A percentile compares a stretch with the other conserved stretches of the same genome.
These are phyloP conservation scores for Drosophila pachea DNA, from an alignment of 1,140 invertebrate genomes.

Conservation along the genomic window DNA sequence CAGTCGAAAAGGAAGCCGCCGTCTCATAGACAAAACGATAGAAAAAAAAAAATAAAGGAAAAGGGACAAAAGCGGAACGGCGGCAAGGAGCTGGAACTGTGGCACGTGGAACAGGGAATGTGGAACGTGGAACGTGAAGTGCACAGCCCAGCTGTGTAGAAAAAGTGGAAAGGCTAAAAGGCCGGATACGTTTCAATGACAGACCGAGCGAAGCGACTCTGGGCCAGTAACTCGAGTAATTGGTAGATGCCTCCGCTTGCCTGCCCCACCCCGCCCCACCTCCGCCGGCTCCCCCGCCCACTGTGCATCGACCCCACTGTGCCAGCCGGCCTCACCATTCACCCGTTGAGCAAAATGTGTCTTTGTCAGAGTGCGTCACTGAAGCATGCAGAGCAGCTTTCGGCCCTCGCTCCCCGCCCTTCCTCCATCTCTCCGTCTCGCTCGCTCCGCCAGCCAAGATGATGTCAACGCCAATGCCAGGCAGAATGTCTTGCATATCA, in stretches of 20 bases:
- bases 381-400: slow-evolving; percentile 43
- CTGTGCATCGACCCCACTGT: too few species aligned
- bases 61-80: background rate
- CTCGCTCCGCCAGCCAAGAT: slow-evolving; percentile 10
- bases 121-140: background rate
- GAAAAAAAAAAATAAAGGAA: slow-evolving; percentile 29
- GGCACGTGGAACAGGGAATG: background rate
- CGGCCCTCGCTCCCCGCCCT: background rate
- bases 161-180: slow-evolving; percentile 19
- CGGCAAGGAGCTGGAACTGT: background rate
- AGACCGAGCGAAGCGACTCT: slow-evolving; percentile 29
- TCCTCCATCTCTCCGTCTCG: background rate
- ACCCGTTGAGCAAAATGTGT: slow-evolving; percentile 51
- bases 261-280: background rate
- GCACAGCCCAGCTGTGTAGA: background rate
- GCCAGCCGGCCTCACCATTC: background rate
- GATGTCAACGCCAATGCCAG: slow-evolving; percentile 8
- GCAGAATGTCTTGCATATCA: slow-evolving; percentile 66
- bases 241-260: slow-evolving; percentile 36
- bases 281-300: background rate
- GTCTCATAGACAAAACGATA: slow-evolving; percentile 40
- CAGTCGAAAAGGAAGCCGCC: slow-evolving; percentile 39
- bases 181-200: slow-evolving; percentile 60
- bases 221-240: slow-evolving; percentile 70
- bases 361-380: slow-evolving; percentile 71